Percentiles rank a stretch among this genome's conserved stretches.
Conservation (phyloP, 1,140 invertebrate genomes). For the Bombus confusus region DNA sequence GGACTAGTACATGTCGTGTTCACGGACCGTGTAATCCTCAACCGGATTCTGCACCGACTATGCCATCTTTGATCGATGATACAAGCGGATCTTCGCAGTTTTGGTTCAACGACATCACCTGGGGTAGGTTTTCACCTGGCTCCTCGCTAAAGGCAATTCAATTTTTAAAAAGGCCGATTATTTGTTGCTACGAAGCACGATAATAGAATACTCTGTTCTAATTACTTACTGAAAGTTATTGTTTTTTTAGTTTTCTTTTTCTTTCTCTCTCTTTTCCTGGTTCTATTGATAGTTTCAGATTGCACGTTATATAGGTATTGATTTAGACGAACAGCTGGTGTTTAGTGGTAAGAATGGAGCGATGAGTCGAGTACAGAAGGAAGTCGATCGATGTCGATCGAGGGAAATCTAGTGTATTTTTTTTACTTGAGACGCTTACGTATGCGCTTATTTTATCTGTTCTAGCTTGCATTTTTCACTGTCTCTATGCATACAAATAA, state of each 20-base stretch:
- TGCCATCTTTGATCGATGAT: slow-evolving; percentile 70
- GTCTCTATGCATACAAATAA: not conserved
- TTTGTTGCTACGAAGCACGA: slow-evolving; percentile 2
- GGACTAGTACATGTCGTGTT: slow-evolving; percentile 70
- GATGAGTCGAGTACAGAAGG: not conserved
- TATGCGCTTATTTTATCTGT: slow-evolving; percentile 33
- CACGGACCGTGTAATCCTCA: slow-evolving; percentile 72
- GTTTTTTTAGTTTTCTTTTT: not conserved
- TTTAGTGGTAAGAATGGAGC: not conserved
- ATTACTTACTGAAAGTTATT: not conserved
- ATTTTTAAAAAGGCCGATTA: slow-evolving; percentile 8
- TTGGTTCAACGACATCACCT: slow-evolving; percentile 80
- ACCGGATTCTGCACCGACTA: slow-evolving; percentile 69
- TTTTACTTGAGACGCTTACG: not conserved
- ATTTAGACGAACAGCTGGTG: not conserved
- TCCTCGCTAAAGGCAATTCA: slow-evolving; percentile 10
- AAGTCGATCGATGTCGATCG: slow-evolving; percentile 36
- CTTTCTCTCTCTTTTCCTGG: not conserved
- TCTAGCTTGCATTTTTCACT: not conserved
- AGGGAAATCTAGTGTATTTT: slow-evolving; percentile 1
- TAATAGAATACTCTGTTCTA: not conserved
- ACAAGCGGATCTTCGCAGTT: slow-evolving; percentile 67
- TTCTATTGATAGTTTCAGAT: slow-evolving; percentile 3
- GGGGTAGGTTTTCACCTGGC: slow-evolving; percentile 77
- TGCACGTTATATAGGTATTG: slow-evolving; percentile 6